Evolutionary conservation across 2,113 vertebrate species (phyloP).

Genomic region (Pelecanoides urinatrix): DNA sequence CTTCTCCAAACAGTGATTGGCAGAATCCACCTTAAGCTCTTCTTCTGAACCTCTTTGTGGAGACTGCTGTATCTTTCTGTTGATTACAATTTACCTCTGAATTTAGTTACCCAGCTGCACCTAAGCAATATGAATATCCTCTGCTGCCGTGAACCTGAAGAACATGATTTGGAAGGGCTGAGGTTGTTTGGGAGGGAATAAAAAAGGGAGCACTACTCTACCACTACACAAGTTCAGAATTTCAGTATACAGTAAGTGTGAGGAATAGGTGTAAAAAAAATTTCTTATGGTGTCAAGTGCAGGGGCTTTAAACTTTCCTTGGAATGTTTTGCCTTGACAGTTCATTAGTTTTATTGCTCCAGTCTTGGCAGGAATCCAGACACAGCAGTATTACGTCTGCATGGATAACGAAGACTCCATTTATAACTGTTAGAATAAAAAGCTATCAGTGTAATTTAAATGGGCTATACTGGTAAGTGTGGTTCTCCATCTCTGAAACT

Average conservation of each 20-base stretch:
- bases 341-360: conserved; percentile 23
- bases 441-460: not conserved
- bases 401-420: not conserved
- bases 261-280: not conserved
- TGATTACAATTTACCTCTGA: not conserved
- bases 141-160: not conserved
- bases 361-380: not conserved
- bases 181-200: not conserved
- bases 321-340: conserved; percentile 24
- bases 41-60: not conserved
- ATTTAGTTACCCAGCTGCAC: not conserved
- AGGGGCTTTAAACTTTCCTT: conserved; percentile 18
- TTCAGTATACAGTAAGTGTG: not conserved
- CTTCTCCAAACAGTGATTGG: not conserved
- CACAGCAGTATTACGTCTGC: not conserved
- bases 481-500: not conserved
- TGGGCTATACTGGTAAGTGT: not conserved
- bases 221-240: not conserved
- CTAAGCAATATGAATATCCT: not conserved
- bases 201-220: not conserved
- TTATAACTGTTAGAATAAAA: conserved; percentile 19
- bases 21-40: not conserved
- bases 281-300: not conserved
- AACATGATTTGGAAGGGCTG: not conserved
- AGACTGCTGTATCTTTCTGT: not conserved